phyloP scores from a whole-genome alignment of 2,113 vertebrate species.

The Alethe castanea region DNA sequence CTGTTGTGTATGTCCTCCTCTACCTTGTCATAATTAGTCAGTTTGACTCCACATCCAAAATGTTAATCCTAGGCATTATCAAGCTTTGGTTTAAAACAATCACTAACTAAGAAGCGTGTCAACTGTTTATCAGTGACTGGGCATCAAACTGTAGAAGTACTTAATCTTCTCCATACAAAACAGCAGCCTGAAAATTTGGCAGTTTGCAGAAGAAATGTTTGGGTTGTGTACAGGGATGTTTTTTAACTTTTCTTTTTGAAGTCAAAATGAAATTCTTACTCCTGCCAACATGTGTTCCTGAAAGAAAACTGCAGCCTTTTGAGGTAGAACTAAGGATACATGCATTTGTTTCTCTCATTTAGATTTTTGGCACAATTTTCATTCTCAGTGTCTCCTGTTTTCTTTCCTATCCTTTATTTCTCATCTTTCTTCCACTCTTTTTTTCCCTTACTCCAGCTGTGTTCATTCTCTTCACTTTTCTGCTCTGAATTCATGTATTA shows the following conservation, averaged over 20 bases:
- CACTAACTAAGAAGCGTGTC: neutral
- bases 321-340: neutral
- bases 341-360: neutral
- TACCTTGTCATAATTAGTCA: neutral
- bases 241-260: neutral
- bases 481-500: neutral
- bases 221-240: neutral
- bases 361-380: neutral
- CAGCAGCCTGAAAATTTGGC: neutral
- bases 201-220: neutral
- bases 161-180: neutral
- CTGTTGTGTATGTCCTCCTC: neutral
- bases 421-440: neutral
- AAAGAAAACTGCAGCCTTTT: constrained; percentile 5
- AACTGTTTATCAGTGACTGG: neutral
- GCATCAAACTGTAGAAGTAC: neutral
- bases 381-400: neutral
- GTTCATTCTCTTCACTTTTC: neutral
- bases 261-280: neutral
- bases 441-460: neutral
- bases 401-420: neutral
- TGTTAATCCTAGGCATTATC: neutral
- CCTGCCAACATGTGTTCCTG: neutral
- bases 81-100: neutral
- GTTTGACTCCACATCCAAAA: neutral